Base-by-base conservation (phyloP, 2,797 vertebrate genomes). In the Sebastes itinus region DNA sequence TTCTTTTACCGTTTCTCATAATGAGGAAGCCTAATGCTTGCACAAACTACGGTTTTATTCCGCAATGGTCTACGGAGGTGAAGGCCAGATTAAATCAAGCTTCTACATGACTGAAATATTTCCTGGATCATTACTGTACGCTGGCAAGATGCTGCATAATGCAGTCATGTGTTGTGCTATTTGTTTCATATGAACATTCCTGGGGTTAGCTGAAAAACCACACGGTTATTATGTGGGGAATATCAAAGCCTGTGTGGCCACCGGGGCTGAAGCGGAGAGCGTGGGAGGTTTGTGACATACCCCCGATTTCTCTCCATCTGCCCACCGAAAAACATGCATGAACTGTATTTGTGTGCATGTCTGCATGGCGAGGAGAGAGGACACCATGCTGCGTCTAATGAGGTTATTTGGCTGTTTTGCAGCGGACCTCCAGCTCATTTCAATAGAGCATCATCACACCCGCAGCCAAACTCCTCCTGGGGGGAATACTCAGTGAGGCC, bases 111-210 rank as follows among this genome's bases (percentile, higher is more conserved):
- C 75, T 83, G 69, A 78, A 77, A 82, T 88, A 78, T 88, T 83
- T 90, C 84, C 80, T 81, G 76, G 55, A 58, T 90, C 83, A 84
- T 88, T 84, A 79, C 66, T 6, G 33, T 63, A 32, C 8, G 0
- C 77, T 42, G 14, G 79, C 64, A 65, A 81, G 80, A 88, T 68
- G 32, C 84, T 81, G 83, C 56, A 59, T 75, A 78, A 75, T 62
- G 32, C 59, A 85, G 70, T 87, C 80, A 71, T 88, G 88, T 90
- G 84, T 85, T 89, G 84, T 88, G 81, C 79, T 89, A 81, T 94
- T 93, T 93, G 90, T 91, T 89, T 94, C 90, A 78, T 89, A 85
- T 78, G 72, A 86, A 88, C 88, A 94, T 93, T 93, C 92, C 87
- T 92, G 88, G 85, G 89, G 92, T 92, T 84, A 85, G 87, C 78